phyloP scores from a whole-genome alignment of 2,797 vertebrate genomes.

The Picus viridis region DNA sequence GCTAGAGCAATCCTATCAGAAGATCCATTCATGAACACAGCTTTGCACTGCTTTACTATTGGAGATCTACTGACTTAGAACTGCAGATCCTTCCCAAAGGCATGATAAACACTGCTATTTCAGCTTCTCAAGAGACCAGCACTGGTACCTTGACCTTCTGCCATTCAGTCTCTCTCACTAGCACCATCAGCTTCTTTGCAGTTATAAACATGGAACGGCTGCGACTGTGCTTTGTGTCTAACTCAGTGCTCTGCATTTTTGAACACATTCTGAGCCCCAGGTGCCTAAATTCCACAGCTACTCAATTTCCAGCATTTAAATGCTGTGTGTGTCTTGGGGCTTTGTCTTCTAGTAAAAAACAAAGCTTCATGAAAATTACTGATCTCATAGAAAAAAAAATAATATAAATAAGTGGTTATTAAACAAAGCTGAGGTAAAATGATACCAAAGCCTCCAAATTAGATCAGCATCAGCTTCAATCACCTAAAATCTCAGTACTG shows the following conservation, averaged over 20 bases:
- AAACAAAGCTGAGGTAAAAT: background rate
- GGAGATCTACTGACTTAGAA: background rate
- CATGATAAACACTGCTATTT: background rate
- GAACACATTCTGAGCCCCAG: background rate
- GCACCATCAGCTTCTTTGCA: background rate
- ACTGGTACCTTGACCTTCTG: rapidly evolving
- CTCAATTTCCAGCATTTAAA: background rate
- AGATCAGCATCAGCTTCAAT: background rate
- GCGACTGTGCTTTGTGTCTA: background rate
- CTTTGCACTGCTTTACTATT: background rate
- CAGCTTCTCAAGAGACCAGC: background rate
- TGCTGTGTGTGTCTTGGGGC: background rate
- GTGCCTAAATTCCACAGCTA: background rate
- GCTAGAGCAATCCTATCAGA: background rate
- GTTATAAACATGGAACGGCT: background rate
- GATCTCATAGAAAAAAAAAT: background rate
- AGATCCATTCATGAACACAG: background rate
- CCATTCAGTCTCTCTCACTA: background rate
- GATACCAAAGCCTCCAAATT: background rate
- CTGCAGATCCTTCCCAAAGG: background rate
- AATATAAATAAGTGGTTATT: background rate
- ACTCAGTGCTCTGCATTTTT: background rate
- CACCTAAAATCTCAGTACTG: background rate
- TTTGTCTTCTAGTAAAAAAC: background rate
- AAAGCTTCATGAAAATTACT: background rate